Conservation (phyloP, 2,888 invertebrate species). For the Lepidochrysops patricia region DNA sequence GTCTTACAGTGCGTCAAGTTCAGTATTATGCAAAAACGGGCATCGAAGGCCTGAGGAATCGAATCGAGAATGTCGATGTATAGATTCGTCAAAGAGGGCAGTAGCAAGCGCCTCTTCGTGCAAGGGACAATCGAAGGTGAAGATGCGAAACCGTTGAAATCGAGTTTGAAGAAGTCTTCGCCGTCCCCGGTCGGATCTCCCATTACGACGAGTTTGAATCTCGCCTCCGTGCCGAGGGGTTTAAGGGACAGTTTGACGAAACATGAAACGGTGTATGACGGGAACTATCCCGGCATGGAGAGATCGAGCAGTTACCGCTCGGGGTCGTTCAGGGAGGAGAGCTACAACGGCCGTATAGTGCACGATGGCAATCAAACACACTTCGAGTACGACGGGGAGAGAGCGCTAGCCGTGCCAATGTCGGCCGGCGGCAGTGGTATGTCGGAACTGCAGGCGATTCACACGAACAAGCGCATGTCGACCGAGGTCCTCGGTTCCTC, state of each 20-base stretch:
- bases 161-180: slow-evolving; percentile 65
- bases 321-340: slow-evolving; percentile 58
- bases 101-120: slow-evolving; percentile 81
- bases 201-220: slow-evolving; percentile 76
- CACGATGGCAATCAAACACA: slow-evolving; percentile 69
- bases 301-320: slow-evolving; percentile 55
- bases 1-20: slow-evolving; percentile 39
- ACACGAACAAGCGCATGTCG: slow-evolving; percentile 86
- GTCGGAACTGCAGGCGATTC: slow-evolving; percentile 82
- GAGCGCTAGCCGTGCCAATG: slow-evolving; percentile 56
- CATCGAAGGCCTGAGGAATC: slow-evolving; percentile 42
- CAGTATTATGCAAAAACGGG: slow-evolving; percentile 51
- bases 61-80: slow-evolving; percentile 80
- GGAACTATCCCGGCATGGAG: slow-evolving; percentile 64
- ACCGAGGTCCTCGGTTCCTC: slow-evolving; percentile 91
- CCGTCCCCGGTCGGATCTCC: slow-evolving; percentile 74
- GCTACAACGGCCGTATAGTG: slow-evolving; percentile 62
- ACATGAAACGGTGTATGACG: slow-evolving; percentile 67
- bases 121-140: slow-evolving; percentile 82
- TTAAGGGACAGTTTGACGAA: slow-evolving; percentile 67
- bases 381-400: slow-evolving; percentile 64
- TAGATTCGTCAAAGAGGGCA: slow-evolving; percentile 83
- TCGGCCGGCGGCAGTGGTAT: slow-evolving; percentile 60
- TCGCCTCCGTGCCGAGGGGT: slow-evolving; percentile 71
- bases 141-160: slow-evolving; percentile 67